Evolutionary conservation across 2,888 invertebrate species (phyloP), one percentile per base, ranked within the genome.

Genomic region (Epistrophe grossulariae): DNA sequence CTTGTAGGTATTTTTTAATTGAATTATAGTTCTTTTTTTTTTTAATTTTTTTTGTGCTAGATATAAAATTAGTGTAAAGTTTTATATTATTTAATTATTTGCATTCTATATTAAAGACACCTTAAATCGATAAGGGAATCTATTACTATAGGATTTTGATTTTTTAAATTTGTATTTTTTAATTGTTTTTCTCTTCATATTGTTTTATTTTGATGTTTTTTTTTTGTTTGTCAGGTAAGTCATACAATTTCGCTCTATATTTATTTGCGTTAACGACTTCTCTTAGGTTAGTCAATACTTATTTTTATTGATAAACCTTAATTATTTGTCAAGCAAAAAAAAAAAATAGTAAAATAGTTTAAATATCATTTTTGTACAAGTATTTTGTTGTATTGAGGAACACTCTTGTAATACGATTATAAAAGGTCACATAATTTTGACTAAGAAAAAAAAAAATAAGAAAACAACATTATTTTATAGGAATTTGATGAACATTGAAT

Each of bases 341-440:
- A 40, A 19, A 3, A 40, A 24, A 24, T 19, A 19, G 15, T 24
- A 15, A 62, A 62, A 62, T 43, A 62, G 13, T 62, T 43, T 43
- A 62, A 24, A 40, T 72, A 60, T 79, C 24, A 52, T 45, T 68
- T 62, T 80, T 70, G 57, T 28, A 60, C 71, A 70, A 43, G 35
- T 72, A 71, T 48, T 73, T 79, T 52, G 64, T 70, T 45, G 55
- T 28, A 40, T 76, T 72, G 66, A 87, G 83, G 71, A 87, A 79
- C 87, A 87, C 83, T 74, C 79, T 83, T 83, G 83, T 87, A 87
- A 83, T 76, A 87, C 83, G 74, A 82, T 72, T 55, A 74, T 87
- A 83, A 83, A 87, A 83, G 52, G 72, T 72, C 64, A 79, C 55
- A 66, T 71, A 48, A 31, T 40, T 60, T 60, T 24, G 57, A 83